phyloP scores from a whole-genome alignment of 2,113 vertebrate species.

The Sebastes fasciatus region DNA sequence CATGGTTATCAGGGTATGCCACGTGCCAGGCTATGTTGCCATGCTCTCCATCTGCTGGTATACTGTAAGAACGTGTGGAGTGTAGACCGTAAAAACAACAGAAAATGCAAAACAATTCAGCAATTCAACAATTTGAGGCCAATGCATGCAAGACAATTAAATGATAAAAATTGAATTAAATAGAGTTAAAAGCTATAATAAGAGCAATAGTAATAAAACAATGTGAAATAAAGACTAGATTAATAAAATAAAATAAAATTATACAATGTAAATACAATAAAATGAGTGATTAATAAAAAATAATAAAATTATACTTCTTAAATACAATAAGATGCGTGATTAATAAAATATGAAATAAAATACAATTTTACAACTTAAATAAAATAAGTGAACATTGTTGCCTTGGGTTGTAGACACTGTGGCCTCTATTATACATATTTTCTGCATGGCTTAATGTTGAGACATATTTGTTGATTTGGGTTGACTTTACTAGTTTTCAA shows the following conservation, averaged over 20 bases:
- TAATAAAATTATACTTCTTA: neutral
- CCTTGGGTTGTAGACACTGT: neutral
- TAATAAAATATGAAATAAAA: neutral
- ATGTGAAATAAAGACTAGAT: too few species aligned
- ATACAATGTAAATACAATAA: too few species aligned
- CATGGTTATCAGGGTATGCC: neutral
- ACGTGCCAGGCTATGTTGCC: neutral
- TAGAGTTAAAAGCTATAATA: too few species aligned
- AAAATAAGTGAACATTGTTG: neutral
- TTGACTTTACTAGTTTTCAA: slow-evolving; percentile 2
- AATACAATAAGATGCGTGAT: neutral
- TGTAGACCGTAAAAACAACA: neutral
- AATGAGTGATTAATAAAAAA: too few species aligned
- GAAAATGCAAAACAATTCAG: neutral
- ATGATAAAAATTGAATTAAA: neutral
- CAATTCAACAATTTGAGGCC: neutral
- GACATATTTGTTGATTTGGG: neutral
- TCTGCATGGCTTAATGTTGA: neutral
- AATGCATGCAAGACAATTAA: neutral
- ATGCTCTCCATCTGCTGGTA: neutral
- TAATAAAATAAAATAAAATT: too few species aligned
- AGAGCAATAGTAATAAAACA: too few species aligned
- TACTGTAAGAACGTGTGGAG: neutral
- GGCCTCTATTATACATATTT: neutral
- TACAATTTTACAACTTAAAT: neutral